Evolutionary conservation across 2,113 vertebrate species (phyloP), one percentile per base, ranked within the genome.

Genomic region (Cardinalis cardinalis): DNA sequence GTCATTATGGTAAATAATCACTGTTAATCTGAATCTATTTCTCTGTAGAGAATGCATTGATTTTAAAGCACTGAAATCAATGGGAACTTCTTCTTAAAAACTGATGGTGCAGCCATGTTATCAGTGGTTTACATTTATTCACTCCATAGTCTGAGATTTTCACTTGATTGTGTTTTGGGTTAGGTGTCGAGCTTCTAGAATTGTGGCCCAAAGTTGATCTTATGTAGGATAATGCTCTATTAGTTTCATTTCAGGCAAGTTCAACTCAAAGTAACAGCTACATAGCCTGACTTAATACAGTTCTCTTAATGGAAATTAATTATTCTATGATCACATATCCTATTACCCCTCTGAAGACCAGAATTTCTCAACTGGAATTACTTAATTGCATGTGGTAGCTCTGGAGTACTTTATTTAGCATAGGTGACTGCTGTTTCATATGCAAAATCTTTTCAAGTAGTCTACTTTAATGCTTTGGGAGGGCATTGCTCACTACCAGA

Each of bases 51-150:
- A 90, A 86, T 38, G 32, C 26, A 92, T 78, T 93, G 88, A 87
- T 88, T 95, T 95, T 90, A 87, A 65, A 94, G 32, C 18, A 56
- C 49, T n/a, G 38, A 81, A 91, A 94, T 94, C 72, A 90, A 68
- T 88, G 36, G 48, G 18, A 80, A 86, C 41, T 88, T 69, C 48
- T 80, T 25, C 32, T 84, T 91, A 72, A 94, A 90, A 92, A 84
- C 16, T 88, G 61, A 84, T 34, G 4, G 24, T 72, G 14, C 53
- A 60, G 46, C 17, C 17, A 14, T 53, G 38, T 65, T 87, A 77
- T 81, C 70, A 78, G 58, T 77, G 7, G 58, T 88, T 90, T 88
- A 48, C 10, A 69, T 78, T 91, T 90, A 86, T 91, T 92, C 29
- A 56, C 26, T 65, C 41, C 68, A 8, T 52, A 81, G 29, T 69